Evolutionary conservation across 2,113 vertebrate genomes (phyloP), one percentile per base, ranked within the genome.

Genomic region (Neomonachus schauinslandi): DNA sequence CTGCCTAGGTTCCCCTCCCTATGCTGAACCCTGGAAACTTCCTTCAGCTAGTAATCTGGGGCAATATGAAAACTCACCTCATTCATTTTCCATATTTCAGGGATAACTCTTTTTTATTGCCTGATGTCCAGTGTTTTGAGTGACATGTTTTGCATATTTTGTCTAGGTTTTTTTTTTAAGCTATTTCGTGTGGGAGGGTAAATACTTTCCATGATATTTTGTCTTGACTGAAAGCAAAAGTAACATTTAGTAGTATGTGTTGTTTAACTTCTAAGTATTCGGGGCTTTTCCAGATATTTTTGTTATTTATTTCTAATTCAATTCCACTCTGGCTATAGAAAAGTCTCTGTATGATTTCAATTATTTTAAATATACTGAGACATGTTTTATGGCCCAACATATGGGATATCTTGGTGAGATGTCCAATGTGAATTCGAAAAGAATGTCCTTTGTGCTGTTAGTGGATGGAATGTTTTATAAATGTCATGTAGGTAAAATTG

Each of bases 381-480:
- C 49, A 55, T 79, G 18, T 59, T 85, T 80, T 71, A 61, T 22
- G 42, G n/a, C 19, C 13, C 26, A 72, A 36, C 28, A 63, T 53
- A n/a, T 80, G 42, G 53, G 63, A 39, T 87, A 42, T 95, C 42
- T 72, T 87, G 39, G 82, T 80, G 61, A 92, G 80, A 72, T 80
- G 12, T 85, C 31, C 71, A 91, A 79, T 49, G n/a, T 39, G 36
- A 85, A 91, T 12, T 33, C 46, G 9, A 55, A 85, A 91, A 85
- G 26, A 69, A 49, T 92, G 63, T 80, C 36, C 24, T 72, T 95
- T 95, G 42, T 92, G 82, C 21, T 92, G 53, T 77, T 80, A 72
- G 7, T 59, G 24, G 39, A 92, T 72, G n/a, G 31, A 53, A 72
- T 81, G 72, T 36, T 80, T 91, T 91, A 71, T 86, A 61, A 91